Evolutionary conservation across 2,888 invertebrate species (phyloP), one percentile per base, ranked within the genome.

Genomic region (Cataglyphis altisquamis): DNA sequence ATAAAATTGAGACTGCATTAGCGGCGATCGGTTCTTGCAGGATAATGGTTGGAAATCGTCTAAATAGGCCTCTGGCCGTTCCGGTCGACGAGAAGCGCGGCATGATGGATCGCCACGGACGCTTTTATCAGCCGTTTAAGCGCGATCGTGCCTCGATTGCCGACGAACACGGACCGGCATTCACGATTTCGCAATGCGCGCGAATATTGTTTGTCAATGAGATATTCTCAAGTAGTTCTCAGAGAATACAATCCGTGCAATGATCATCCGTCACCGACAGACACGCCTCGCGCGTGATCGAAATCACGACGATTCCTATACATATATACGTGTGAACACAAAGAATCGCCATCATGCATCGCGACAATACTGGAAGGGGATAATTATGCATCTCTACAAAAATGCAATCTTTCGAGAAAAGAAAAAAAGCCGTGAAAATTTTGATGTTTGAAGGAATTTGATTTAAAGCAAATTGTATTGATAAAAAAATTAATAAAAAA

Each of bases 21-120:
- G 21, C 18, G 63, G 15, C 36, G n/a, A 36, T 68, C 12, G 21
- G 21, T 8, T 64, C 21, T 63, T 21, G 48, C 5, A 39, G 39
- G 41, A 8, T 72, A 72, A 60, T 36, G 45, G 70, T 70, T 45
- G 41, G 21, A 70, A 78, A 70, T 78, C 32, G 78, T 70, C 41
- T 4, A 77, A 29, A 77, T 77, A 68, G 29, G 29, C 78, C 5
- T 60, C 32, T 15, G 41, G 41, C 41, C 60, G 85, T 68, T 81
- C 39, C 62, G 32, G 57, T 82, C 78, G 87, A 89, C 83, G 87
- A 84, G 88, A 70, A 67, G 80, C 84, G 88, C 88, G 89, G 85
- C 90, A 90, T 92, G 92, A 92, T 91, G 91, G 91, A 92, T 92
- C 87, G 90, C 85, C 84, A 80, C 85, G 87, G 89, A 89, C 90